Percentiles rank a stretch among this genome's conserved stretches.
These are phyloP conservation scores for Agrilus biguttatus DNA, from an alignment of 2,888 invertebrate species.

Conservation along the genomic window DNA sequence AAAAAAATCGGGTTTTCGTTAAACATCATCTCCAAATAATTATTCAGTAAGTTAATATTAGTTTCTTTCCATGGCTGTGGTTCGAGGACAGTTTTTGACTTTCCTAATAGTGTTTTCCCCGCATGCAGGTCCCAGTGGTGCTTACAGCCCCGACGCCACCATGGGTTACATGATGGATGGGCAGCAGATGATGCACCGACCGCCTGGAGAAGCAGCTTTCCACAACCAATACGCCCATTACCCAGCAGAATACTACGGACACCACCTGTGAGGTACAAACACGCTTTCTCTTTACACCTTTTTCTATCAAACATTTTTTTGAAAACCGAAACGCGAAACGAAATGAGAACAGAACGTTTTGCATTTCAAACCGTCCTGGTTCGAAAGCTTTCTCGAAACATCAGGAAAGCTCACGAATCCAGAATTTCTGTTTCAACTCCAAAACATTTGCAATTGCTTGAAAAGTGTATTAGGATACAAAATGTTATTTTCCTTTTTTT, in stretches of 20 bases:
- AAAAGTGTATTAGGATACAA: too few relatives aligned
- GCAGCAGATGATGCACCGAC: slow-evolving; percentile 94
- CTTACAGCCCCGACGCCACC: slow-evolving; percentile 90
- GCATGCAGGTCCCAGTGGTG: slow-evolving; percentile 88
- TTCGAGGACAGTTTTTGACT: slow-evolving; percentile 40
- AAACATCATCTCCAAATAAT: too few relatives aligned
- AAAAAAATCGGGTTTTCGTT: too few relatives aligned
- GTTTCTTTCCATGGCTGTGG: slow-evolving; percentile 12
- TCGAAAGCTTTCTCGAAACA: too few relatives aligned
- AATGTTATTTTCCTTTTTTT: neutral
- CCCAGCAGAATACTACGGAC: slow-evolving; percentile 85
- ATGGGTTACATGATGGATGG: slow-evolving; percentile 98
- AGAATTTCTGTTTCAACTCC: too few relatives aligned
- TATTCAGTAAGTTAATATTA: too few relatives aligned
- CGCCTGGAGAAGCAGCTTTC: slow-evolving; percentile 84
- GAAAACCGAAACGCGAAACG: too few relatives aligned
- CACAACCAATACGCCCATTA: slow-evolving; percentile 89
- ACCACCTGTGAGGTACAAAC: slow-evolving; percentile 63
- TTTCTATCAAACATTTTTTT: neutral
- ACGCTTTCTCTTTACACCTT: neutral
- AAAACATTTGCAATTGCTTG: too few relatives aligned
- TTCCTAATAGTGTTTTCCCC: slow-evolving; percentile 73
- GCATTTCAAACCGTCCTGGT: too few relatives aligned
- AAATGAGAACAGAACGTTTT: too few relatives aligned
- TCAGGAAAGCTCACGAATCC: too few relatives aligned